Percentiles rank a stretch among this genome's conserved stretches.
These are phyloP conservation scores for Pseudorectes ferrugineus DNA, from an alignment of 2,113 vertebrate genomes.

Conservation along the genomic window DNA sequence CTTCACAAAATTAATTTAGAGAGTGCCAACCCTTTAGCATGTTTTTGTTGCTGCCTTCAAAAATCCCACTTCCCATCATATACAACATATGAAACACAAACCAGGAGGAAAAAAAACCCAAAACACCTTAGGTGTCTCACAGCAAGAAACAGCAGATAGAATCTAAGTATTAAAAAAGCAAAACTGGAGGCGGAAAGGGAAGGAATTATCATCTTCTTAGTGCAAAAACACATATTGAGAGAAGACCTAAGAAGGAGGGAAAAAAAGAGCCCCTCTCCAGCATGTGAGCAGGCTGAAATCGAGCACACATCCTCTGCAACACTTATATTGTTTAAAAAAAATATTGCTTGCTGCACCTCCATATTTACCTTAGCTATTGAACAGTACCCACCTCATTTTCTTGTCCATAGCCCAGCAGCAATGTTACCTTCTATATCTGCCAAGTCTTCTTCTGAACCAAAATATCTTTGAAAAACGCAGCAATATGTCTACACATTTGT, in stretches of 20 bases:
- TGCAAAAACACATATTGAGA: fast-evolving
- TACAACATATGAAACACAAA: conserved; percentile 26
- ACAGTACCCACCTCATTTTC: conserved; percentile 37
- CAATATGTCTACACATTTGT: background rate
- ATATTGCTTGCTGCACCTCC: background rate
- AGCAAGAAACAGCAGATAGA: background rate
- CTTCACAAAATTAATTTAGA: background rate
- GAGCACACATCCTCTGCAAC: background rate
- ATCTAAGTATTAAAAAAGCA: background rate
- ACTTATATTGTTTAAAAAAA: background rate
- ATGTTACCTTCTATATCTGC: background rate
- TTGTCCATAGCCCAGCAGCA: background rate
- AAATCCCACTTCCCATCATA: background rate
- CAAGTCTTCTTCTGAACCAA: background rate
- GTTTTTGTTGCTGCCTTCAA: background rate
- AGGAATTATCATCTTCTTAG: background rate
- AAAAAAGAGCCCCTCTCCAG: background rate
- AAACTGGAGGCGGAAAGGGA: background rate
- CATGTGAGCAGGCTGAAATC: background rate
- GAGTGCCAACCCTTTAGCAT: background rate
- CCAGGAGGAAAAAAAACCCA: background rate
- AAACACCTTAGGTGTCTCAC: background rate
- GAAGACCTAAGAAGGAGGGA: background rate
- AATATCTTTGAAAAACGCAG: background rate
- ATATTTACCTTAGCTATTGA: background rate